Base-by-base conservation (phyloP, 2,797 vertebrate genomes). In the Lepilemur ruficaudatus region DNA sequence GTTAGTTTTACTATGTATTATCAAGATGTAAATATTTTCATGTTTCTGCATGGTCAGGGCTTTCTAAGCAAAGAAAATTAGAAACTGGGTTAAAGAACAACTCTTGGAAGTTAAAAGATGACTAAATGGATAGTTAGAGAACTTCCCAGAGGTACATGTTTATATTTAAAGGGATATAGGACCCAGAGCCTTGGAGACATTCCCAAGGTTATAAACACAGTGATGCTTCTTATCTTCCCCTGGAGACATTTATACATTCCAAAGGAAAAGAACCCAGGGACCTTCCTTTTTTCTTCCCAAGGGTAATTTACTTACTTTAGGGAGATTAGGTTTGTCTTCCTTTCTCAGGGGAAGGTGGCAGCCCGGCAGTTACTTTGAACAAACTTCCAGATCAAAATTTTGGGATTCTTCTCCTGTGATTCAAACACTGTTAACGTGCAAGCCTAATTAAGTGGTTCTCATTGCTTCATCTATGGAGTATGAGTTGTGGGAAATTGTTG, bases 51-150 rank as follows among this genome's bases (percentile, higher is more conserved):
- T 72, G 59, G 72, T 76, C 41, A 76, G 22, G 20, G 20, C 32
- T 92, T 97, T 92, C 28, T 75, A 80, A 41, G 32, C 80, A 73
- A 79, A 79, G 65, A 57, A 95, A 95, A 67, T 38, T 59, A 59
- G 72, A 69, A 73, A 23, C 18, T 91, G 22, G 69, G 91, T 86
- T 84, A 96, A 96, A 97, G 81, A 52, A 55, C n/a, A 95, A 87
- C 12, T 15, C 6, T 35, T 93, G 15, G 63, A 95, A 92, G 38
- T 96, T 95, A 96, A 96, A 96, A 65, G 59, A 88, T 97, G 78
- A 93, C 57, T 84, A 22, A 93, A 87, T 87, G 90, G 32, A 32
- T 88, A 76, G 23, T 25, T 59, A 59, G 78, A 92, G 63, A 86
- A 82, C 38, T 81, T 73, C 73, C 7, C 50, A 52, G 73, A 72